Base-by-base conservation (phyloP, 92 coral and sea anemone genomes). In the Phenganax marumi region DNA sequence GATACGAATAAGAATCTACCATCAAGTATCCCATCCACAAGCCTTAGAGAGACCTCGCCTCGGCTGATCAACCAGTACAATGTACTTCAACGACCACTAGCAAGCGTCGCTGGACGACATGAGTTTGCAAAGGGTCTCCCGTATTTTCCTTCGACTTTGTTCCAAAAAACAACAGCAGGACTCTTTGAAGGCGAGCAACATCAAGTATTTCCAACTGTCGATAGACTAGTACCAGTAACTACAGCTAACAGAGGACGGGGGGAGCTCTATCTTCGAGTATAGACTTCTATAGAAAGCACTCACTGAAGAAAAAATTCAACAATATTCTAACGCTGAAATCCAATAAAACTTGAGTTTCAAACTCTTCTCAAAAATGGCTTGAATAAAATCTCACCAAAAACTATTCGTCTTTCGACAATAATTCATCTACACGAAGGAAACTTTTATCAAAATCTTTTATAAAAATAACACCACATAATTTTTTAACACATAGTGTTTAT, bases 41-140 rank as follows among this genome's bases (percentile, higher is more conserved):
- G 52, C 43, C 70, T 77, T 6, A 70, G 70, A 11, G 70, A 60
- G 1, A 47, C 71, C 8, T 78, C 83, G 25, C 54, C 83, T 60
- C 83, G 73, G 13, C 52, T 78, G 22, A 65, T 78, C 73, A 62
- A 78, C 54, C 83, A 78, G 50, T 78, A 78, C n/a, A 78, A 53
- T 49, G 70, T 50, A 6, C 72, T 78, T 46, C 83, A 78, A 49
- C 52, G 83, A n/a, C 83, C 83, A 61, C 50, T 78, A 13, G 68
- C 68, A 13, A 62, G 68, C 69, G 65, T 76, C 7, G 65, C 80
- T 8, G 56, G 77, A 23, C 73, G 73, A 11, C 83, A 61, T 7
- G 83, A 63, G 46, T 78, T 78, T 52, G 57, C 65, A 17, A 61
- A 78, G n/a, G 52, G 83, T 6, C 83, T 78, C 0, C 50, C 83